These are phyloP conservation scores for Cyprinella venusta DNA, from an alignment of 2,797 vertebrate species.

Conservation along the genomic window DNA sequence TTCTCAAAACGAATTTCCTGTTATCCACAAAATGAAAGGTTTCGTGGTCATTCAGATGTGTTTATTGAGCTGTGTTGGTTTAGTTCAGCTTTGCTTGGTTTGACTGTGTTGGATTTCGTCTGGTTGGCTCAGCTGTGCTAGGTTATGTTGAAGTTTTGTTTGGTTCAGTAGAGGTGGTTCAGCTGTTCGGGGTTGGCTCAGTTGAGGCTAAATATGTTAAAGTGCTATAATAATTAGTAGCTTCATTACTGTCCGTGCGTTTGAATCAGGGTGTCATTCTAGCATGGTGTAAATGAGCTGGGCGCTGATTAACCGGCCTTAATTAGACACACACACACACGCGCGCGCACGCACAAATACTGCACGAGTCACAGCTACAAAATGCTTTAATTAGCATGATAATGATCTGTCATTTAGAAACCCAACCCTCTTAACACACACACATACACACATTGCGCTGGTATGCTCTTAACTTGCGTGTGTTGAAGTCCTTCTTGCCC, in stretches of 20 bases:
- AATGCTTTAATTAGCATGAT: conserved; percentile 56
- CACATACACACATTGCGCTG: conserved; percentile 4
- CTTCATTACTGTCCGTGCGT: conserved; percentile 43
- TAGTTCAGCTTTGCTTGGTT: not conserved
- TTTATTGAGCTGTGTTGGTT: not conserved
- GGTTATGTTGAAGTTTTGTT: conserved; percentile 65
- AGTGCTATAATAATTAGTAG: conserved; percentile 43
- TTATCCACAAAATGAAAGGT: not conserved
- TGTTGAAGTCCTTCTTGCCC: conserved; percentile 29
- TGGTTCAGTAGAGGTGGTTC: conserved; percentile 55
- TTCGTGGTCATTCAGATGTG: not conserved
- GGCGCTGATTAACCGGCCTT: conserved; percentile 26
- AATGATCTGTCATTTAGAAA: conserved; percentile 54
- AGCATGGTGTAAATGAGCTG: conserved; percentile 29
- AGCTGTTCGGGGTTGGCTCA: conserved; percentile 20
- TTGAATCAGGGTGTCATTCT: conserved; percentile 36
- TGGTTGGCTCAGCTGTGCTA: conserved; percentile 6
- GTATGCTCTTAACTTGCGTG: conserved; percentile 13
- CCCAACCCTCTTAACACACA: conserved; percentile 33
- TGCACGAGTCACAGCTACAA: conserved; percentile 34
- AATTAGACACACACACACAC: conserved; percentile 30
- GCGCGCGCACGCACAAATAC: conserved; percentile 37
- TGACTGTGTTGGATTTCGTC: not conserved
- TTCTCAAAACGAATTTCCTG: too few relatives aligned
- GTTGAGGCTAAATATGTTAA: conserved; percentile 42